Conservation (phyloP, 2,113 vertebrate genomes). For the Grallaria varia region DNA sequence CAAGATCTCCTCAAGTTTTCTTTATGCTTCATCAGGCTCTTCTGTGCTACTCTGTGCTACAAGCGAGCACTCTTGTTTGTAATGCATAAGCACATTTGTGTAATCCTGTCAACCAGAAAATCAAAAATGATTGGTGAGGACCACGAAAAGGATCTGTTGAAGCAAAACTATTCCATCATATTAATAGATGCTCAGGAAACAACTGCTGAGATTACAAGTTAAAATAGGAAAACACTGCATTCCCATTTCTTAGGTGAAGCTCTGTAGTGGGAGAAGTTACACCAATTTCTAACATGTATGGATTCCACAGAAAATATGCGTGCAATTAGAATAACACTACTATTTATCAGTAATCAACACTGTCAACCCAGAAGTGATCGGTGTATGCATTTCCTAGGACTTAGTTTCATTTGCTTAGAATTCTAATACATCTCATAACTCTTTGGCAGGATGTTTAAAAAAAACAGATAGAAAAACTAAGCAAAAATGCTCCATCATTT, state of each 20-base stretch:
- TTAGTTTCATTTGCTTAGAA: not conserved
- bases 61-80: not conserved
- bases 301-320: not conserved
- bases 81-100: not conserved
- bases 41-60: not conserved
- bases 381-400: fast-evolving
- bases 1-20: not conserved
- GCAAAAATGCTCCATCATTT: not conserved
- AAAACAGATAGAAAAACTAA: not conserved
- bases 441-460: not conserved
- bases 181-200: not conserved
- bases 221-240: not conserved
- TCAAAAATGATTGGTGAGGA: not conserved
- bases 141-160: not conserved
- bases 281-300: not conserved
- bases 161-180: not conserved
- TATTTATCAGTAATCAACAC: not conserved
- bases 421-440: not conserved
- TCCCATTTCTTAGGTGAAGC: not conserved
- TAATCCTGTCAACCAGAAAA: not conserved
- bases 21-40: not conserved
- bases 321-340: not conserved
- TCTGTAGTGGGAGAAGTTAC: not conserved
- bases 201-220: not conserved
- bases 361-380: not conserved